These are phyloP conservation scores for Cephus spinipes DNA, from an alignment of 2,888 invertebrate species.

Conservation along the genomic window DNA sequence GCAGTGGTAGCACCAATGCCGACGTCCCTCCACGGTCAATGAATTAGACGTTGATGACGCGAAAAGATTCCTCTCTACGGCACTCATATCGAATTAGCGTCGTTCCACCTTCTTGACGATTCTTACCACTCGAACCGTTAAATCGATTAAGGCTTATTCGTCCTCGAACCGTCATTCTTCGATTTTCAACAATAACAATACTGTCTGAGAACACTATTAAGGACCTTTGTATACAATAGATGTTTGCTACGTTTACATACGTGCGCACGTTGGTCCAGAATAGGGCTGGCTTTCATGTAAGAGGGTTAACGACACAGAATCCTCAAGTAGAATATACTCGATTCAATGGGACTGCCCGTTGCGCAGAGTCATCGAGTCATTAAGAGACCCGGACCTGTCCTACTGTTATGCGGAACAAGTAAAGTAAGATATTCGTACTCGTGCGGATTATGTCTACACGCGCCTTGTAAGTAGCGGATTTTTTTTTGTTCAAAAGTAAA, in stretches of 20 bases:
- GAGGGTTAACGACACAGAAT: slow-evolving; percentile 12
- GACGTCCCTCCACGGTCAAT: slow-evolving; percentile 33
- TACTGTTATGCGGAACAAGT: slow-evolving; percentile 12
- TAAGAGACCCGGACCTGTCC: slow-evolving; percentile 10
- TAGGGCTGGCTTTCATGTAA: slow-evolving; percentile 1
- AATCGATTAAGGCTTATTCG: background rate
- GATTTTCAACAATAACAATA: background rate
- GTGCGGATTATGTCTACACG: background rate
- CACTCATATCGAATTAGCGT: slow-evolving; percentile 8
- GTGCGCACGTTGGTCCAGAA: background rate
- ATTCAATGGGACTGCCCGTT: background rate
- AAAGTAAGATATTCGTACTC: background rate
- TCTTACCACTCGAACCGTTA: slow-evolving; percentile 1
- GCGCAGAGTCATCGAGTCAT: slow-evolving; percentile 8
- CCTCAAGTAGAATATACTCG: background rate
- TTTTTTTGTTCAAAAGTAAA: background rate
- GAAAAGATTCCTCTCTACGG: slow-evolving; percentile 24
- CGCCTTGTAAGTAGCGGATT: background rate
- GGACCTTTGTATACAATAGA: background rate
- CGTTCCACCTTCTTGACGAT: background rate
- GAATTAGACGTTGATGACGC: slow-evolving; percentile 54
- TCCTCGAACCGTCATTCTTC: background rate
- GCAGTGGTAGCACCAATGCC: background rate
- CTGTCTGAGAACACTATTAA: background rate
- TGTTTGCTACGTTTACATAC: background rate